phyloP scores from a whole-genome alignment of 2,888 invertebrate species.

The Sinotaia quadrata region DNA sequence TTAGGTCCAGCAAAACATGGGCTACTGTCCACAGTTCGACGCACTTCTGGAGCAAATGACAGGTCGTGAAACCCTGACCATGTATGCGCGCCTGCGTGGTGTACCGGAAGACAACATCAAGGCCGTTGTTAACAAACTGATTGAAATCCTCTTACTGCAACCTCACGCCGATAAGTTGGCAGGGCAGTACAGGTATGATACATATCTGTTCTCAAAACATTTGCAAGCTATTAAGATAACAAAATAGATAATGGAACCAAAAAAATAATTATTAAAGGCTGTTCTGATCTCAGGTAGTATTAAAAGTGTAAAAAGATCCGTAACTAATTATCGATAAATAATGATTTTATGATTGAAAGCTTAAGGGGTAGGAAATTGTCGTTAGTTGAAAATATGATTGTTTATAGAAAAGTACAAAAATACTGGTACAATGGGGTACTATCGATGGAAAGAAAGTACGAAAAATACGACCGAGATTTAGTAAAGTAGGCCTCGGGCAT shows the following conservation, averaged over 20 bases:
- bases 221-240: not conserved
- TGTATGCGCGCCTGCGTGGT: conserved; percentile 81
- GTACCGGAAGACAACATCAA: conserved; percentile 56
- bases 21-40: conserved; percentile 93
- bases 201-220: not conserved
- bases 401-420: no score
- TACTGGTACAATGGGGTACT: no score
- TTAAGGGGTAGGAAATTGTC: no score
- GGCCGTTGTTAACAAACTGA: conserved; percentile 48
- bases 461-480: no score
- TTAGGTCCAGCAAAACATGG: conserved; percentile 82
- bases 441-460: no score
- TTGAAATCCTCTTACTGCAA: conserved; percentile 49
- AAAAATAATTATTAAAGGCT: no score
- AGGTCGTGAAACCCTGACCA: conserved; percentile 81
- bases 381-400: no score
- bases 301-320: no score
- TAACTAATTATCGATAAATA: no score
- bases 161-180: conserved; percentile 73
- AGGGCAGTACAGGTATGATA: conserved; percentile 56
- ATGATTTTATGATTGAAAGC: no score
- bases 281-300: no score
- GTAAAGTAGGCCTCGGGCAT: no score
- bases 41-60: conserved; percentile 85
- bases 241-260: not conserved